Evolutionary conservation across 1,140 invertebrate species (phyloP), one percentile per base, ranked within the genome.

Genomic region (Drosophila lacertosa): DNA sequence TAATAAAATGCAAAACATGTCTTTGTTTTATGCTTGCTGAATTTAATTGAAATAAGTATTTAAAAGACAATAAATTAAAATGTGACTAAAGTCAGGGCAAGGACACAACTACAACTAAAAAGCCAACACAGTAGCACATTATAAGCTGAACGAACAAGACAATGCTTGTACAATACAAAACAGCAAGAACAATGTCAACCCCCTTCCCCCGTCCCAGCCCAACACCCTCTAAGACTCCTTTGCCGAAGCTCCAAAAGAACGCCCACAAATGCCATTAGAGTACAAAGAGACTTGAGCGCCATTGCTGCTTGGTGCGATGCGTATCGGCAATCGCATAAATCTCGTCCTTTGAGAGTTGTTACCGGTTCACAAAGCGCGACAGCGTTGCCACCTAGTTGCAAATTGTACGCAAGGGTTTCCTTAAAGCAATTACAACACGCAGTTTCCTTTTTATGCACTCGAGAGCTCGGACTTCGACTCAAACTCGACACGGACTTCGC

Each of bases 311-410:
- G 58, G 44, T 42, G 35, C 53, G 62, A 32, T 51, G 37, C 40
- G 33, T 74, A 84, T 84, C 80, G 74, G 54, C 74, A 74, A 86
- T 86, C 83, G 82, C 82, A 86, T 86, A 88, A 86, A 86, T 86
- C 82, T 88, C 60, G 82, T 88, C 82, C 82, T 88, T 37, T 24
- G 82, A 86, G 82, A 86, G 77, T 88, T 86, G 82, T 86, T 88
- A 86, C 82, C 82, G 82, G 57, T 62, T 54, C 62, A 62, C 55
- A 71, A 59, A 35, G 72, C 54, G 40, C 39, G 44, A 45, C 42
- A 62, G 82, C 50, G 74, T 64, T 86, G 82, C 82, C 82, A 86
- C 82, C 82, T 88, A 88, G 66, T 72, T 78, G 82, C 74, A 75
- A 86, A 86, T 86, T 58, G 78, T 74, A 86, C 82, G 82, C 82